These are phyloP conservation scores for Betta splendens DNA, from an alignment of 2,797 vertebrate genomes.

Conservation along the genomic window DNA sequence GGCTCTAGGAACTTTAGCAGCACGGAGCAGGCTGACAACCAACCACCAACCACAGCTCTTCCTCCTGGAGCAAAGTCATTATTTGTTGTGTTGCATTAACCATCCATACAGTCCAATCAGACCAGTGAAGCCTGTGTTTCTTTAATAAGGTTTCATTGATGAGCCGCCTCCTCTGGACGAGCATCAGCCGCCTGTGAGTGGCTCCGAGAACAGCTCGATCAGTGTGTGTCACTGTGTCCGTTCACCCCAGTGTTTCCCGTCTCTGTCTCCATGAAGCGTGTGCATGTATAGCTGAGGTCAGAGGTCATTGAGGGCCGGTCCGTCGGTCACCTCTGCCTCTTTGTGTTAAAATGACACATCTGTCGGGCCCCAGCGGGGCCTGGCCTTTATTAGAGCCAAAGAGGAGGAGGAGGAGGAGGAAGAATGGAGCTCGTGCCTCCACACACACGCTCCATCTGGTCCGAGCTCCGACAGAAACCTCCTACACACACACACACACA, in stretches of 20 bases:
- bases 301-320: slow-evolving; percentile 43
- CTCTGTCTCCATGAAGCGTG: slow-evolving; percentile 31
- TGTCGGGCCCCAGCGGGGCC: slow-evolving; percentile 28
- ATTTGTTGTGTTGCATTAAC: neutral
- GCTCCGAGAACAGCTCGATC: neutral
- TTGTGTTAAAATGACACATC: slow-evolving; percentile 70
- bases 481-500: slow-evolving; percentile 18
- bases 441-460: slow-evolving; percentile 82
- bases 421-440: slow-evolving; percentile 71
- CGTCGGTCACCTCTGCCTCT: slow-evolving; percentile 37
- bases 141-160: slow-evolving; percentile 9
- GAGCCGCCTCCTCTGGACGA: neutral
- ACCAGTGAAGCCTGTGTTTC: slow-evolving; percentile 1
- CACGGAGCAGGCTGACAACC: too few species aligned
- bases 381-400: slow-evolving; percentile 40
- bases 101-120: neutral
- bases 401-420: slow-evolving; percentile 29
- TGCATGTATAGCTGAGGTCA: slow-evolving; percentile 46
- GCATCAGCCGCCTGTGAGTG: slow-evolving; percentile 30
- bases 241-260: neutral
- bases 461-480: slow-evolving; percentile 59
- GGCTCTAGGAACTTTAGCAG: too few species aligned
- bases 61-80: too few species aligned
- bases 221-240: neutral
- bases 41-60: too few species aligned